Base-by-base conservation (phyloP, 2,888 invertebrate genomes). In the Polydesmus complanatus region DNA sequence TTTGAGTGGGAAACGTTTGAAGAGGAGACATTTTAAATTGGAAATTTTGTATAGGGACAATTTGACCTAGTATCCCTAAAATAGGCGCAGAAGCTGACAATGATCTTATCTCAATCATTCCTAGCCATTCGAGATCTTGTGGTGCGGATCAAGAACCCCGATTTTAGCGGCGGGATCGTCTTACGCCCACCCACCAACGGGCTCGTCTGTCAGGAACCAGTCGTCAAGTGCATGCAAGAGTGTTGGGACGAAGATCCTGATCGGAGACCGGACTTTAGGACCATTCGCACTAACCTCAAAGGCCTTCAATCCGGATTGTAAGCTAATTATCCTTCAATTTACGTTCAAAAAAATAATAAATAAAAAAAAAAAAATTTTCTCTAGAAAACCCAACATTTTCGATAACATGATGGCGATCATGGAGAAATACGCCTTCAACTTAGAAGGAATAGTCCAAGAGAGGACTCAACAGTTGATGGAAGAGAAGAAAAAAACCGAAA, bases 331-430 rank as follows among this genome's bases (percentile, higher is more conserved):
- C 22, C 23, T 54, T n/a, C 8, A 83, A 19, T 11, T 22, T 21
- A 21, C 22, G 5, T 54, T n/a, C 8, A 37, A 8, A 50, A 25
- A 61, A 26, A 61, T 49, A 19, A 14, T 18, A 5, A 61, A 8
- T 25, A 27, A 14, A 54, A 26, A 26, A 5, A 22, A 8, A 11
- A 21, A 54, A n/a, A 49, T 27, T 56, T 52, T 37, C 64, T 69
- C 3, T 68, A 85, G 85, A 73, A 88, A 88, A 73, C 82, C 86
- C 1, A 88, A 89, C 68, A 88, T 89, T 66, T 88, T 90, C 70
- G 90, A 91, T 75, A 90, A 90, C 69, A 90, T 91, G 89, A 75
- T 91, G 64, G 83, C 85, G 0, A 88, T 90, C 73, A 90, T 91
- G 90, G 90, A 91, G 73, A 89, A 89, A 71, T 91, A 92, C 70